Evolutionary conservation across 2,888 invertebrate species (phyloP).

Genomic region (Dexiosoma caninum): DNA sequence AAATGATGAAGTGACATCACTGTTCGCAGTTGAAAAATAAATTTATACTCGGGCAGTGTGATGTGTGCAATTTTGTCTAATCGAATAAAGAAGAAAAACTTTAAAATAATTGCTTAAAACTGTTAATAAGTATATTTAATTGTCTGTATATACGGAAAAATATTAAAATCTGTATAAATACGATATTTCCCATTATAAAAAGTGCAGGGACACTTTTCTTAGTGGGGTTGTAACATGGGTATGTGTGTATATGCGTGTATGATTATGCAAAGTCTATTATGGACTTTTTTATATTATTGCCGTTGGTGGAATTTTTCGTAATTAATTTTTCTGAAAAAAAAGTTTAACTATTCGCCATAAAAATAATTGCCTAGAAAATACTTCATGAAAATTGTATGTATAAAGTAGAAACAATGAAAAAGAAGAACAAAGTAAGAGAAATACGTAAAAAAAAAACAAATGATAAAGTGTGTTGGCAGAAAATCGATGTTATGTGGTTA

Average conservation of each 20-base stretch:
- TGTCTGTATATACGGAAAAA: neutral
- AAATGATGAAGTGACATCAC: constrained; percentile 27
- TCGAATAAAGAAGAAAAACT: neutral
- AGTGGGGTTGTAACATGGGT: neutral
- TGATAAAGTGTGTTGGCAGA: constrained; percentile 48
- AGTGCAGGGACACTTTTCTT: neutral
- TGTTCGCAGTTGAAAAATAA: constrained; percentile 35
- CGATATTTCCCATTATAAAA: neutral
- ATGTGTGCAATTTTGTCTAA: constrained; percentile 26
- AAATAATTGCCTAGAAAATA: constrained; percentile 35
- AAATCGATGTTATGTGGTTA: constrained; percentile 58
- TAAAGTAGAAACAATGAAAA: constrained; percentile 20
- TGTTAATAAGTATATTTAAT: constrained; percentile 2
- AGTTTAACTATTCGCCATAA: neutral
- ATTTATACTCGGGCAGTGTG: constrained; percentile 13
- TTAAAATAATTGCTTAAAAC: constrained; percentile 19
- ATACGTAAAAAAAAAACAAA: neutral
- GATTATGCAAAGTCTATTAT: constrained; percentile 37
- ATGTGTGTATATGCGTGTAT: neutral
- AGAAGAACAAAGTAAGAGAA: constrained; percentile 33
- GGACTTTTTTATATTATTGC: constrained; percentile 5
- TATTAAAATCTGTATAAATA: no score
- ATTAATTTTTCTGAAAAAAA: no score
- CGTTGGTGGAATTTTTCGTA: neutral
- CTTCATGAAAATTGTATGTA: constrained; percentile 14